Conservation (phyloP, 2,113 vertebrate genomes). For the Oncorhynchus nerka region DNA sequence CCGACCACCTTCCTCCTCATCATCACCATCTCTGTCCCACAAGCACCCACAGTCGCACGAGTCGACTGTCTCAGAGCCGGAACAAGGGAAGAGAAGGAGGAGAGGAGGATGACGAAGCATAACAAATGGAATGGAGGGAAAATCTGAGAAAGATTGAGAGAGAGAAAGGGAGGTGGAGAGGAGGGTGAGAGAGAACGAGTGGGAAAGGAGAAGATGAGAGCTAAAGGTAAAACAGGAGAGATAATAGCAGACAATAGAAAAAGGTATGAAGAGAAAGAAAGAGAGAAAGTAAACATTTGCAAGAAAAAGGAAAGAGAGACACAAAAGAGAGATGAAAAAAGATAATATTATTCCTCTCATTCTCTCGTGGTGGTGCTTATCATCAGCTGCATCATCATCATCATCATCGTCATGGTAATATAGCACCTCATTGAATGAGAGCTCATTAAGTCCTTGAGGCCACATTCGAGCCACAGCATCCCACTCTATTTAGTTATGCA, state of each 20-base stretch:
- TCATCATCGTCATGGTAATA: too few species aligned
- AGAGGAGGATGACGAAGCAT: neutral
- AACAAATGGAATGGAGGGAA: too few species aligned
- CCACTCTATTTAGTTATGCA: slow-evolving; percentile 27
- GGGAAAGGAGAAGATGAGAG: neutral
- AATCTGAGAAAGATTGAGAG: too few species aligned
- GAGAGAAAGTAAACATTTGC: neutral
- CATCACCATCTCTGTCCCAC: slow-evolving; percentile 18
- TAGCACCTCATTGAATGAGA: neutral
- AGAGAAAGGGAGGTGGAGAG: neutral
- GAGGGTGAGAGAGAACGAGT: neutral
- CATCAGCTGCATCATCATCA: too few species aligned
- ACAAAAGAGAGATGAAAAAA: neutral
- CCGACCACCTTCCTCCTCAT: neutral
- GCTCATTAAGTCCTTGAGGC: slow-evolving; percentile 30
- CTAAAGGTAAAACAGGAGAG: too few species aligned
- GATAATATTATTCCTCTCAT: neutral
- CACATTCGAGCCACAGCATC: slow-evolving; percentile 22
- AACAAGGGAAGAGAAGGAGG: neutral
- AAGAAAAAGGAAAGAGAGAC: too few species aligned
- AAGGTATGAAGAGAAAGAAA: neutral
- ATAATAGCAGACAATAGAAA: neutral
- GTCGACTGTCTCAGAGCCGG: neutral
- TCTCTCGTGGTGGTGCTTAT: neutral
- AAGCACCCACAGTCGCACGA: neutral